A percentile compares a stretch with the other conserved stretches of the same genome.
These are phyloP conservation scores for Chrysolina oricalcia DNA, from an alignment of 2,888 invertebrate species.

Conservation along the genomic window DNA sequence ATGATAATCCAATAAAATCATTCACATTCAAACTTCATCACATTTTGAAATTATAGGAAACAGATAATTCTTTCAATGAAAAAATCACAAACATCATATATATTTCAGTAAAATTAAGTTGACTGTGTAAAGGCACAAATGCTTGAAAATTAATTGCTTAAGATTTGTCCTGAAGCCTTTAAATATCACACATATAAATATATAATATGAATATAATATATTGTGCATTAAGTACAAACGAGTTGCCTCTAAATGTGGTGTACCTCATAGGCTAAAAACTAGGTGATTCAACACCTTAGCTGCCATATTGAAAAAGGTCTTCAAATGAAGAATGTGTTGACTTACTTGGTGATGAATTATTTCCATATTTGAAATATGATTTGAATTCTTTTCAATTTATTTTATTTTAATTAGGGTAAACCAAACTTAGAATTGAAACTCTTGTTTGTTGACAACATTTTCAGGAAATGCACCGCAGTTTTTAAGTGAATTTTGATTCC, in stretches of 20 bases:
- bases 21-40: background rate
- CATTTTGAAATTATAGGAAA: constrained; percentile 10
- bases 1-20: background rate
- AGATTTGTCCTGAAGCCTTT: constrained; percentile 48
- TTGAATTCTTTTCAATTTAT: background rate
- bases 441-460: background rate
- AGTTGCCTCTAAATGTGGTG: background rate
- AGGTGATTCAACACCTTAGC: background rate
- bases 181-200: constrained; percentile 47
- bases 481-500: background rate
- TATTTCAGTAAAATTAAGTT: constrained; percentile 32
- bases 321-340: background rate
- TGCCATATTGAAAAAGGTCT: background rate
- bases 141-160: constrained; percentile 41
- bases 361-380: too few relatives aligned
- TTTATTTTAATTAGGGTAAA: background rate
- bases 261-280: background rate
- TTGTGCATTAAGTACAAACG: constrained; percentile 20
- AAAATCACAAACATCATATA: constrained; percentile 20
- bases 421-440: background rate
- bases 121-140: constrained; percentile 43
- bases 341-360: too few relatives aligned
- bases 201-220: constrained; percentile 35
- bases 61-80: background rate
- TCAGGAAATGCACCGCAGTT: background rate